Conservation (phyloP, 2,797 vertebrate genomes). For the Pristis pectinata region DNA sequence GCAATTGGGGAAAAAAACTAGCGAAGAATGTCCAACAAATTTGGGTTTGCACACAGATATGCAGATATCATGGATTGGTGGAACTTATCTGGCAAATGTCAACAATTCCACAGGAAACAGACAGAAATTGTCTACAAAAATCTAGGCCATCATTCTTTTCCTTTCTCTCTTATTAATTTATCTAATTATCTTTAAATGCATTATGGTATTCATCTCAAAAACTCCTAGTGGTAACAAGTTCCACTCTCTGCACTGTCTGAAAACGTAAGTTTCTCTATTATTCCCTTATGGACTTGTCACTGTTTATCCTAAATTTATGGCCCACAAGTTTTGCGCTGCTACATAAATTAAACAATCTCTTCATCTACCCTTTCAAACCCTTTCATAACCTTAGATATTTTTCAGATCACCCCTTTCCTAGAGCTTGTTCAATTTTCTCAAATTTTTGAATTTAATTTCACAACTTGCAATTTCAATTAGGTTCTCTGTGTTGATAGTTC, state of each 20-base stretch:
- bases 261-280: not conserved
- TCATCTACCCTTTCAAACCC: not conserved
- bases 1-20: too few relatives aligned
- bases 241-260: not conserved
- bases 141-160: not conserved
- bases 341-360: not conserved
- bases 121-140: too few relatives aligned
- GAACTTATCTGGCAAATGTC: too few relatives aligned
- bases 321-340: not conserved
- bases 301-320: too few relatives aligned
- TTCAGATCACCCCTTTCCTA: not conserved
- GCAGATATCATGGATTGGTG: too few relatives aligned
- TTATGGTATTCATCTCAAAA: not conserved
- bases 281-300: not conserved
- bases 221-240: not conserved
- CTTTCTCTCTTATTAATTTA: too few relatives aligned
- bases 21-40: too few relatives aligned
- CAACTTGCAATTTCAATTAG: not conserved
- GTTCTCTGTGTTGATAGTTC: not conserved
- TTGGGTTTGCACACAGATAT: too few relatives aligned
- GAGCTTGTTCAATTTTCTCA: not conserved
- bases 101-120: too few relatives aligned
- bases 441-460: too few relatives aligned
- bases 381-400: not conserved
- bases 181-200: too few relatives aligned